Evolutionary conservation across 2,888 invertebrate species (phyloP), one percentile per base, ranked within the genome.

Genomic region (Lamproptera curius): DNA sequence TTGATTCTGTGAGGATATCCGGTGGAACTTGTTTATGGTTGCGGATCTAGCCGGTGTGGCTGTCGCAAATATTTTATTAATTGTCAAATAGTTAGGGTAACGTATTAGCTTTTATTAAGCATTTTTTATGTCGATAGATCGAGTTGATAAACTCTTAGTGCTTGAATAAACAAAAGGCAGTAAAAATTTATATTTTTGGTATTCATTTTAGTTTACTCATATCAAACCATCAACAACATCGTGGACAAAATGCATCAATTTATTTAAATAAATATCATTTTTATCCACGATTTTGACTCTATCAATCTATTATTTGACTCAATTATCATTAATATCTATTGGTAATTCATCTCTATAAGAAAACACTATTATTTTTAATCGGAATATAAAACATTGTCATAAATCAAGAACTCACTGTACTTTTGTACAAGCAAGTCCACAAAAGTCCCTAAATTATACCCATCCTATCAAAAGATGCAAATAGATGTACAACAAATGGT

Each of bases 401-500:
- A 23, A 23, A 23, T 8, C 8, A 6, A 6, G 8, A 8, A 28
- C 28, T 2, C 6, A 28, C 9, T 10, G 5, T 17, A 8, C 20
- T 33, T 13, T 33, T 33, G 17, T 13, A 10, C 20, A 40, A 46
- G n/a, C n/a, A n/a, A 36, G 15, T 46, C 46, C 20, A 45, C 48
- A 9, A 50, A 10, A 14, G 11, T 9, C 10, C n/a, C 1, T 28
- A 28, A 14, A 16, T 14, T n/a, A n/a, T 31, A 23, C 11, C 11
- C 15, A 42, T 5, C 31, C 46, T 50, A 46, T 63, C 61, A 60
- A 63, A 63, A 58, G 56, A 60, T 66, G 59, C 28, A 81, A 80
- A 67, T 62, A 55, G 61, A 65, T 61, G 60, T 28, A 28, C 59
- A 38, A 60, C 83, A 80, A 85, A 83, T 72, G 60, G 69, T 52